Evolutionary conservation across 2,888 invertebrate species (phyloP), one percentile per base, ranked within the genome.

Genomic region (Drosophila neotestacea): DNA sequence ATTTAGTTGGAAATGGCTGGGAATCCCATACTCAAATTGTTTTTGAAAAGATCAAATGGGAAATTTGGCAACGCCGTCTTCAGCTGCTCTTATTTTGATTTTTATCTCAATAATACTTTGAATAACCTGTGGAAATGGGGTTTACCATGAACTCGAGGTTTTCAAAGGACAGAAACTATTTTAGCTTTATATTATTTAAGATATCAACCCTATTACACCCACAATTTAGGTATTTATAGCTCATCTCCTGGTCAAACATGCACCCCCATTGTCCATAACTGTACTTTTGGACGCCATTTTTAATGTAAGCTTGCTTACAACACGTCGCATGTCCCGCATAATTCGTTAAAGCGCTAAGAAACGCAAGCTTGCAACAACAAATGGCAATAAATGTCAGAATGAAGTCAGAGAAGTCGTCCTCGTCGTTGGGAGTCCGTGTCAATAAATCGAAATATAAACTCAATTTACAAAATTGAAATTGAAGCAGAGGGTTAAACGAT

Each of bases 391-490:
- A 89, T 80, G 90, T 88, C 91, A 89, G 63, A 50, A 59, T 48
- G 55, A 60, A 60, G 70, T 48, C 42, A 27, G 34, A 27, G 56
- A 46, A 44, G 36, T 42, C 55, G 65, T 47, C 54, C 61, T 30
- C 64, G 62, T 68, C 52, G 61, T 54, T 65, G 73, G 61, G 22
- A 58, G 73, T 81, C 65, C 68, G 73, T 85, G 80, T 78, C 85
- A 86, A 90, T 90, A 90, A 90, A 90, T 90, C 90, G 89, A 85
- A 86, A 84, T 81, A 76, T 81, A 86, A 88, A 79, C 82, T 87
- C 89, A 88, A 89, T 90, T 88, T 85, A 79, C 79, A 72, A 89
- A 89, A 90, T 89, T 86, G 78, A 89, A 90, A 88, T 88, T 85
- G 90, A 89, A 79, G 80, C 77, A 76, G 79, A 80, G 85, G 88